Evolutionary conservation across 1,140 invertebrate species (phyloP).

Genomic region (Hydropsyche tenuis): DNA sequence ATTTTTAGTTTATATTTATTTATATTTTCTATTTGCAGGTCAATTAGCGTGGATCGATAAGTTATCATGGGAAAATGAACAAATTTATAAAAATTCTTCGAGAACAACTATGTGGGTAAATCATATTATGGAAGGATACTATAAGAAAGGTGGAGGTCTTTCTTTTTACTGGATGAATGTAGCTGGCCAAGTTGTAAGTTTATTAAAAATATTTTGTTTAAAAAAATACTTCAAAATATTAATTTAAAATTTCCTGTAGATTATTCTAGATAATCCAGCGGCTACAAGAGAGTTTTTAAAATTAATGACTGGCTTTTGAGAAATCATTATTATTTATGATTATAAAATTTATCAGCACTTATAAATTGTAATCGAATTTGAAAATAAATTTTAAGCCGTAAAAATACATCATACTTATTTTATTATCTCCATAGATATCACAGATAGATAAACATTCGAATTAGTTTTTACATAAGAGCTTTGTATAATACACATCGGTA

Average conservation of each 20-base stretch:
- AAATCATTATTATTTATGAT: neutral
- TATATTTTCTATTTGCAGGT: neutral
- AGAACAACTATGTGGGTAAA: conserved; percentile 66
- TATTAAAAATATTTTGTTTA: conserved; percentile 31
- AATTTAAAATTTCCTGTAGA: neutral
- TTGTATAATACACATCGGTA: no score
- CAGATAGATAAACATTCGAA: no score
- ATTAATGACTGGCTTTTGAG: neutral
- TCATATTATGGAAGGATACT: conserved; percentile 69
- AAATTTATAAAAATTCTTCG: conserved; percentile 61
- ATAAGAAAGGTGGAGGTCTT: conserved; percentile 71
- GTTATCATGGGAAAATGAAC: conserved; percentile 68
- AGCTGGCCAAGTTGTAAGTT: conserved; percentile 74
- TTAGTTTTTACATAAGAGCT: no score
- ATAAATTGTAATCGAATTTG: no score
- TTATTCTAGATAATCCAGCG: neutral
- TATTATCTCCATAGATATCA: no score
- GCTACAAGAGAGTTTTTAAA: neutral
- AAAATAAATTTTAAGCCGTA: no score
- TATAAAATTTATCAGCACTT: no score
- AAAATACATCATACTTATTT: no score
- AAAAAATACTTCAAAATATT: neutral
- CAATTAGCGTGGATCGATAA: conserved; percentile 70
- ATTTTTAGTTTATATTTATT: neutral
- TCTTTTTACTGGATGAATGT: conserved; percentile 76